Base-by-base conservation (phyloP, 2,888 invertebrate genomes). In the Lasioglossum marginatum region DNA sequence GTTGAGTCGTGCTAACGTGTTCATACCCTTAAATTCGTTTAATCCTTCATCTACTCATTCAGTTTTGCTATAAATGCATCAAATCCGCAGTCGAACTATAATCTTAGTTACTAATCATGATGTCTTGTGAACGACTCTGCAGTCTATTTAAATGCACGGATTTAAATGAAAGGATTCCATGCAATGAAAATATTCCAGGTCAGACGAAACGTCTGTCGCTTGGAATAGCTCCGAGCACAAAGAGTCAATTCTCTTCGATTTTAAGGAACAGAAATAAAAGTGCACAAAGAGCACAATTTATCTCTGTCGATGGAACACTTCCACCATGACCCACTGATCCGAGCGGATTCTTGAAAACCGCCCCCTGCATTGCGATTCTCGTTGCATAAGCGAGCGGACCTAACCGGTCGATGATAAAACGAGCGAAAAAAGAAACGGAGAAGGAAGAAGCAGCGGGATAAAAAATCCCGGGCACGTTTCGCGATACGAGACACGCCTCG, bases 401-500 rank as follows among this genome's bases (percentile, higher is more conserved):
- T 57, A 57, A 57, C 57, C 57, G 57, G 57, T n/a, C 57, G 57
- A 57, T 57, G 57, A n/a, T 57, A 77, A 72, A 81, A 77, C 60
- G 63, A 77, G 73, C 72, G 43, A 72, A 80, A 73, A 57, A 43
- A 48, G 68, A 68, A 60, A 60, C 19, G 60, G 5, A 70, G 34
- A 71, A 52, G 40, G 31, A 66, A 81, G 45, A 60, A 57, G 57
- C 43, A 76, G 34, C 31, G 34, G 70, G 66, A 85, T 87, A 87
- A 88, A 87, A 88, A 87, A 88, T 86, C 88, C 87, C 77, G 87
- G 57, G 82, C 90, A 88, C 90, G 90, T 90, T 87, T 80, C 90
- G 85, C 86, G 81, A 82, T 79, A 79, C 85, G 83, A 86, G 89
- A 92, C 90, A 91, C 92, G 90, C 91, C 92, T 88, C 80, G 89